Evolutionary conservation across 2,113 vertebrate genomes (phyloP), one percentile per base, ranked within the genome.

Genomic region (Hiodon tergisus): DNA sequence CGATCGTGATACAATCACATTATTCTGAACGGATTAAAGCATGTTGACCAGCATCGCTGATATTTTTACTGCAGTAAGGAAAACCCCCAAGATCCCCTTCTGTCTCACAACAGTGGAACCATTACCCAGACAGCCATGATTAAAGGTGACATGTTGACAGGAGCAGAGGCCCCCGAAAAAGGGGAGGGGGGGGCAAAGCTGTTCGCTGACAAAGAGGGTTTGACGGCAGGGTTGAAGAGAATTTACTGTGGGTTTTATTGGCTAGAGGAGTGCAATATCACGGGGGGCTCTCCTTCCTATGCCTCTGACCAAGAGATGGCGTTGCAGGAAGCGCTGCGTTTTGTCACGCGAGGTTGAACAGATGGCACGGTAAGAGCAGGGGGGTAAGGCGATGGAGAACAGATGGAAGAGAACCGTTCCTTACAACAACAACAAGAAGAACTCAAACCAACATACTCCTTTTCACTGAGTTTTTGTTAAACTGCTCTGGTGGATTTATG

Each of bases 181-280:
- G 71, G 5, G 74, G 60, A 81, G 81, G 80, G 53, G 9, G 4
- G 53, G 14, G 14, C 14, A 68, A 86, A 86, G 85, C 80, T 83
- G 84, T 87, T 88, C 86, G 84, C 85, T 87, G 86, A 89, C 86
- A 85, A 87, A 86, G 85, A 86, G 85, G 86, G 87, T 86, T 86
- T 84, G 80, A 81, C 81, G 85, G 74, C 71, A 77, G 84, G 85
- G 84, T 82, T 86, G 83, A 87, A 81, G 78, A 80, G 81, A 79
- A 81, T 87, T 88, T 85, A 88, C 83, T 87, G 83, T 78, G 83
- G 81, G 81, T 88, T 88, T 89, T 87, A 90, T 88, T 83, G 81
- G 85, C 84, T 85, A 80, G 84, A 79, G 76, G 85, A 88, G 88
- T 80, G 82, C 80, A 78, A 85, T 84, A 84, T 84, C 84, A 81